Evolutionary conservation across 2,888 invertebrate genomes (phyloP).

Genomic region (Kuschelorhynchus macadamiae): DNA sequence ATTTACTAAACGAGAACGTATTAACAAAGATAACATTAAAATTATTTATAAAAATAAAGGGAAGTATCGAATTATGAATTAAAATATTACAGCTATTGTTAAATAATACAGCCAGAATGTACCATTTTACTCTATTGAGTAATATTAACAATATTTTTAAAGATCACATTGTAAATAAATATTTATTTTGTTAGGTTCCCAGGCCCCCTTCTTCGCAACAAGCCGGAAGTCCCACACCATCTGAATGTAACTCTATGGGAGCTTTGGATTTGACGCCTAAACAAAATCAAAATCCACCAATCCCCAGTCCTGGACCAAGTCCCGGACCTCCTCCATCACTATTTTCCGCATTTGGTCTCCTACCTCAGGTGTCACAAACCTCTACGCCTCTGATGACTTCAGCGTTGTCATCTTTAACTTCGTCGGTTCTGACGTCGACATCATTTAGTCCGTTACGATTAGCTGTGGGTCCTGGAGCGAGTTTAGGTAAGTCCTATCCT

Average conservation of each 20-base stretch:
- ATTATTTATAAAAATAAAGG: no score
- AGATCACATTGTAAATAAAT: no score
- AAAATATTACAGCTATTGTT: no score
- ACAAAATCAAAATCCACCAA: slow-evolving; percentile 55
- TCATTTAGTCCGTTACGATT: slow-evolving; percentile 91
- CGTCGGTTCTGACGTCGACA: slow-evolving; percentile 85
- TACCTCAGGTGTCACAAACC: slow-evolving; percentile 73
- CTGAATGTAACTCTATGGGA: slow-evolving; percentile 72
- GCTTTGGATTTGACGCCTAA: slow-evolving; percentile 75
- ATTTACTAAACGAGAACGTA: no score
- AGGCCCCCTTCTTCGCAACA: slow-evolving; percentile 68
- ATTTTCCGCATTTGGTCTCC: slow-evolving; percentile 72
- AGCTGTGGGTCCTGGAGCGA: slow-evolving; percentile 78
- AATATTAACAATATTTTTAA: no score
- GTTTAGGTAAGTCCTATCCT: slow-evolving; percentile 52
- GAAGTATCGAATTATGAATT: no score
- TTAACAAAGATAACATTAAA: no score
- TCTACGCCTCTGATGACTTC: slow-evolving; percentile 82
- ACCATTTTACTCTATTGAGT: no score
- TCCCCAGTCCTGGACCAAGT: slow-evolving; percentile 61
- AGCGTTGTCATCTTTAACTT: slow-evolving; percentile 86
- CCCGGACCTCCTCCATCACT: slow-evolving; percentile 66
- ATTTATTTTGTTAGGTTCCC: slow-evolving; percentile 61
- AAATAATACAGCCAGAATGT: no score
- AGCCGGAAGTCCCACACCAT: slow-evolving; percentile 67